phyloP scores from a whole-genome alignment of 2,888 invertebrate species.

The Synanthedon tipuliformis region DNA sequence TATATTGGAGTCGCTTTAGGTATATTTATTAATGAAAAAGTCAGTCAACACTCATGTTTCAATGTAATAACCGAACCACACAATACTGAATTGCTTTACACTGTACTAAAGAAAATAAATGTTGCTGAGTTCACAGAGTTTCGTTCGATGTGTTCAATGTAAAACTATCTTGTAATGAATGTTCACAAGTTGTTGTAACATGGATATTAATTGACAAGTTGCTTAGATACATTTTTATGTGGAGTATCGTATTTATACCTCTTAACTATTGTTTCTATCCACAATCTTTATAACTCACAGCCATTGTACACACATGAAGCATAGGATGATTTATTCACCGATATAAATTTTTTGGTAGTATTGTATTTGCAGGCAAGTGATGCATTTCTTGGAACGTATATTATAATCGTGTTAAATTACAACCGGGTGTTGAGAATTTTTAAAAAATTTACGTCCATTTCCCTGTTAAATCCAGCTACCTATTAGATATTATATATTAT shows the following conservation, averaged over 20 bases:
- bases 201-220: conserved; percentile 17
- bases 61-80: conserved; percentile 48
- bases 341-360: conserved; percentile 25
- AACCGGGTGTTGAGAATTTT: conserved; percentile 29
- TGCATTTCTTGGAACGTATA: conserved; percentile 21
- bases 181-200: conserved; percentile 23
- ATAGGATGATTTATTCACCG: conserved; percentile 19
- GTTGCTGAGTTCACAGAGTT: conserved; percentile 26
- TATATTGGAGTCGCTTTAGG: conserved; percentile 3
- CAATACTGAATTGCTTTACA: conserved; percentile 44
- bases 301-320: conserved; percentile 31
- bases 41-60: conserved; percentile 56
- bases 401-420: conserved; percentile 18
- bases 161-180: conserved; percentile 16
- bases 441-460: conserved; percentile 58
- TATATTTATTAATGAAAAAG: conserved; percentile 13
- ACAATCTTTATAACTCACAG: conserved; percentile 22
- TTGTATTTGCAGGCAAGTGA: conserved; percentile 27
- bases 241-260: too few relatives aligned
- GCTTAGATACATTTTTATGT: conserved; percentile 8
- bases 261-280: too few relatives aligned
- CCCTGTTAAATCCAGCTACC: conserved; percentile 70
- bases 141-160: conserved; percentile 29
- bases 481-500: conserved; percentile 55
- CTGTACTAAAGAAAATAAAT: conserved; percentile 19